Conservation (phyloP, 53 echinoderm and acorn worm genomes). For the Antedon mediterranea region DNA sequence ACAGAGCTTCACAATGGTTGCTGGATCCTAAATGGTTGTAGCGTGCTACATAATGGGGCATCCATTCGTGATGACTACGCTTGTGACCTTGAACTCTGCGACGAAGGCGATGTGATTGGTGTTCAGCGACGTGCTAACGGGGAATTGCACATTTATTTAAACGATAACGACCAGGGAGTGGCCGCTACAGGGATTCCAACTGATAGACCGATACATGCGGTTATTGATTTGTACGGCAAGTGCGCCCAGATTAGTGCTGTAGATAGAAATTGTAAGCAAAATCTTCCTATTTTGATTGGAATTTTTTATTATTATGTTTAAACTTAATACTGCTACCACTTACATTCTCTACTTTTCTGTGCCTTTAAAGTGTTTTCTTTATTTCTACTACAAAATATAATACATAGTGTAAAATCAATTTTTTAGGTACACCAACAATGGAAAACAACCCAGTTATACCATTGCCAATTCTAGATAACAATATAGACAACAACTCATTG, state of each 20-base stretch:
- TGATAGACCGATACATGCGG: slow-evolving; percentile 47
- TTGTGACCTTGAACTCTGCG: slow-evolving; percentile 62
- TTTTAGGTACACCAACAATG: background rate
- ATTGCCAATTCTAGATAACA: background rate
- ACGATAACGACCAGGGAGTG: slow-evolving; percentile 65
- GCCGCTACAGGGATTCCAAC: slow-evolving; percentile 43
- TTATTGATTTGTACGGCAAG: slow-evolving; percentile 91
- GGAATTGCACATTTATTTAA: slow-evolving; percentile 65
- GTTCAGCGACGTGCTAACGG: slow-evolving; percentile 59
- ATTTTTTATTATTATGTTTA: too few relatives aligned
- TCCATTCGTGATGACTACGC: slow-evolving; percentile 70
- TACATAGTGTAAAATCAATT: too few relatives aligned
- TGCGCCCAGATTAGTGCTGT: slow-evolving; percentile 74
- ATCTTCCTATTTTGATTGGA: too few relatives aligned
- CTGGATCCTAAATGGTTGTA: slow-evolving; percentile 86
- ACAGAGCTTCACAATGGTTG: slow-evolving; percentile 75
- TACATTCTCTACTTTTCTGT: too few relatives aligned
- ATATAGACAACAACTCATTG: background rate
- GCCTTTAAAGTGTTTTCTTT: too few relatives aligned
- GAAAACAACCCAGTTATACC: background rate
- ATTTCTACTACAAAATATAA: too few relatives aligned
- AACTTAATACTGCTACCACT: too few relatives aligned
- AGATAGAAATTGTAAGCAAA: slow-evolving; percentile 10
- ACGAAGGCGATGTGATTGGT: slow-evolving; percentile 67
- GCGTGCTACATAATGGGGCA: slow-evolving; percentile 69